Percentiles rank a stretch among this genome's conserved stretches.
Conservation (phyloP, 2,888 invertebrate genomes). For the Eilema sororculum region DNA sequence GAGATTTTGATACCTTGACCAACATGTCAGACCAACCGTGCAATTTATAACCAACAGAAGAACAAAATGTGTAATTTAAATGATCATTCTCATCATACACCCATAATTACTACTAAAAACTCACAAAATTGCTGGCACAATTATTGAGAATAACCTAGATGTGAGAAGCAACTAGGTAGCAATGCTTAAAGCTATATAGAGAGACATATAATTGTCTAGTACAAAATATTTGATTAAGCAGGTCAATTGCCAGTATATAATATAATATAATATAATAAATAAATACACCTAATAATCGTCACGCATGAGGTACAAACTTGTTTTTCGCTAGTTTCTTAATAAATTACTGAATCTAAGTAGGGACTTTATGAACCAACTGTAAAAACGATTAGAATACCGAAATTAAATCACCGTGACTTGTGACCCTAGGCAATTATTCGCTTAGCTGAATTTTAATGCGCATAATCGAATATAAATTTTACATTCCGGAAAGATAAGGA, state of each 20-base stretch:
- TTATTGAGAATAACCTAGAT: neutral
- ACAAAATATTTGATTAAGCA: too few species aligned
- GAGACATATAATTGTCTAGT: neutral
- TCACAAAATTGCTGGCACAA: neutral
- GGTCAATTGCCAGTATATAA: too few species aligned
- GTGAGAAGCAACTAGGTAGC: neutral
- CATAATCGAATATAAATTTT: neutral
- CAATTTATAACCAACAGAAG: conserved; percentile 1
- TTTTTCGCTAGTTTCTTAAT: neutral
- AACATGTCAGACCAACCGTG: conserved; percentile 1
- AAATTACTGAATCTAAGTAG: neutral
- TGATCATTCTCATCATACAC: conserved; percentile 21
- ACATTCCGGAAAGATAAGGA: neutral
- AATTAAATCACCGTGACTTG: neutral
- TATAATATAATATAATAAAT: too few species aligned
- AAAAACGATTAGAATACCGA: neutral
- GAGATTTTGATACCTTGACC: neutral
- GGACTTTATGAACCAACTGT: neutral
- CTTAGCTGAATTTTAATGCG: neutral
- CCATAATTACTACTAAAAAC: neutral
- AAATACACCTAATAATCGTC: neutral
- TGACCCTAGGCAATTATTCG: neutral
- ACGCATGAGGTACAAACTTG: neutral
- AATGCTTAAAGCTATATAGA: too few species aligned
- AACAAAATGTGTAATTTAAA: neutral